A percentile compares a stretch with the other conserved stretches of the same genome.
Evolutionary conservation across 2,113 vertebrate genomes (phyloP).

Genomic region (Rhodinocichla rosea): DNA sequence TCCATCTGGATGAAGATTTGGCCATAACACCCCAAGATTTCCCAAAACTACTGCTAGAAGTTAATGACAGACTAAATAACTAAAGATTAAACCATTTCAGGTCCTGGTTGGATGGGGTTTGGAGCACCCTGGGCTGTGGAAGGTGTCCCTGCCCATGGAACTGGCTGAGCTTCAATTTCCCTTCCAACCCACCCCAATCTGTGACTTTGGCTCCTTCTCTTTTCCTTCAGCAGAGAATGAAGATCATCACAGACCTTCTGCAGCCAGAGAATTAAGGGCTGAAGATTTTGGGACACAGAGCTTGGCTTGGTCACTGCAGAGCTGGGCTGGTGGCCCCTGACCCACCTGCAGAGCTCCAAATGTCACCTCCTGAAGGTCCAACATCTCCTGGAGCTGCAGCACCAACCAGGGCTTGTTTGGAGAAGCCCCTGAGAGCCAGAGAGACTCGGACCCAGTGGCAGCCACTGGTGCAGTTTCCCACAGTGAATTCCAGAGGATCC

Average conservation of each 20-base stretch:
- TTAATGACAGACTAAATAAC: neutral
- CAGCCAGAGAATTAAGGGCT: neutral
- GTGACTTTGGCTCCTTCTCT: neutral
- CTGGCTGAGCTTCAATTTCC: neutral
- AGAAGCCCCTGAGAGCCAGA: neutral
- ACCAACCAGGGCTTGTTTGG: accelerated
- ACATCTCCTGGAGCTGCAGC: neutral
- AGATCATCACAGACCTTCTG: neutral
- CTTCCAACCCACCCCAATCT: neutral
- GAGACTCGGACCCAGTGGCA: accelerated
- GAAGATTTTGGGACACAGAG: neutral
- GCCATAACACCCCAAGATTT: neutral
- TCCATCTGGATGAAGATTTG: neutral
- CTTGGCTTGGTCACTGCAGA: neutral
- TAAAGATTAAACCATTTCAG: neutral
- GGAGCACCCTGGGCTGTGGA: neutral
- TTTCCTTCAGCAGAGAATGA: neutral
- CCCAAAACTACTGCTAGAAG: neutral
- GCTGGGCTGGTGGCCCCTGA: neutral
- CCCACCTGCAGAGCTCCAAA: neutral
- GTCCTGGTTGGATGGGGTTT: neutral
- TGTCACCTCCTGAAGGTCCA: accelerated
- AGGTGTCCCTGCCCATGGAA: neutral
- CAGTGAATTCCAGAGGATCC: neutral
- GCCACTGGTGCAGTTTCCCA: accelerated